Percentiles rank a stretch among this genome's conserved stretches.
Evolutionary conservation across 2,888 invertebrate species (phyloP).

Genomic region (Cheilosia vernalis): DNA sequence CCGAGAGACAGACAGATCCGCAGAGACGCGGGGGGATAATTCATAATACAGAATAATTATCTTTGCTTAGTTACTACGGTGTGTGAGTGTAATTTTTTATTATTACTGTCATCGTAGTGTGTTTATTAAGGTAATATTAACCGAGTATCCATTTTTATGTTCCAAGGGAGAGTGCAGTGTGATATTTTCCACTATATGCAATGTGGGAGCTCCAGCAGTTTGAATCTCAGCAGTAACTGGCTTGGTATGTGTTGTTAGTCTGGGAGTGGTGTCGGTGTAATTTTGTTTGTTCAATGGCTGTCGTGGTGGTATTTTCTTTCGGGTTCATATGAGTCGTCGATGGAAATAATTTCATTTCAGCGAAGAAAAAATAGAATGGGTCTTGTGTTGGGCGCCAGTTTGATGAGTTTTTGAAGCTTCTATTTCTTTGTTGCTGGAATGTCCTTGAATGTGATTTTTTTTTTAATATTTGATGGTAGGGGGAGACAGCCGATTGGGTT

Average conservation of each 20-base stretch:
- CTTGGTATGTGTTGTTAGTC: not conserved
- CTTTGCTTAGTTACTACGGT: slow-evolving; percentile 43
- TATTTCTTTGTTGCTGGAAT: not conserved
- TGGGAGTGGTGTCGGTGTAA: not conserved
- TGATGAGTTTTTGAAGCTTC: not conserved
- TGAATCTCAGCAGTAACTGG: slow-evolving; percentile 34
- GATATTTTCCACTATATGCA: slow-evolving; percentile 37
- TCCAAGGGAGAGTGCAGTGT: slow-evolving; percentile 5
- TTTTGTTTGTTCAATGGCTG: not conserved
- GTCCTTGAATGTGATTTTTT: not conserved
- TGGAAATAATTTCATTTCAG: not conserved
- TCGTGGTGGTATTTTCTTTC: not conserved
- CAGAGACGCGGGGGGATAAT: slow-evolving; percentile 49
- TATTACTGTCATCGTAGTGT: slow-evolving; percentile 59
- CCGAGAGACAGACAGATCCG: not conserved
- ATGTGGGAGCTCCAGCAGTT: slow-evolving; percentile 20
- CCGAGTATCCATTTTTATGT: slow-evolving; percentile 41
- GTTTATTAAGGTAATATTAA: slow-evolving; percentile 58
- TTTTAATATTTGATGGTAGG: not conserved
- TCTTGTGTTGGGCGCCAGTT: not conserved
- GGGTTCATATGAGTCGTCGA: not conserved
- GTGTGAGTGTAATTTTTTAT: slow-evolving; percentile 65
- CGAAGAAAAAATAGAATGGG: not conserved
- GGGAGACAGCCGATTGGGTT: not conserved
- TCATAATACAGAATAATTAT: slow-evolving; percentile 70